phyloP scores from a whole-genome alignment of 2,888 invertebrate genomes.

The Colletes collaris region DNA sequence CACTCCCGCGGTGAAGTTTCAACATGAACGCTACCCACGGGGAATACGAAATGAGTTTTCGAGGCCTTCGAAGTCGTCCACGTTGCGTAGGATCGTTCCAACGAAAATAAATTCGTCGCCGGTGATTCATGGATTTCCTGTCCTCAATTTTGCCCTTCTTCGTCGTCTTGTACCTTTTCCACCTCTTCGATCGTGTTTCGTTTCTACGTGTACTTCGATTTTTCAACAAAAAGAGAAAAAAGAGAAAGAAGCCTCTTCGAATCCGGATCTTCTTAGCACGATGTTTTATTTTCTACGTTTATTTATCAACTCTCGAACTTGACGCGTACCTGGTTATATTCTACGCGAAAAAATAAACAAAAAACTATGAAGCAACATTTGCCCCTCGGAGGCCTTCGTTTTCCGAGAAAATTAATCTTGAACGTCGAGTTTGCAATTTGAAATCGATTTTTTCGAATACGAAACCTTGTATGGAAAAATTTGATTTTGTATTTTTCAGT shows the following conservation, averaged over 20 bases:
- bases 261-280: too few relatives aligned
- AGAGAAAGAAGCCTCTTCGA: too few relatives aligned
- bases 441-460: not conserved
- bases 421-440: not conserved
- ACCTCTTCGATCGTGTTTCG: not conserved
- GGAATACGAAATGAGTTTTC: constrained; percentile 53
- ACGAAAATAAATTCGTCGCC: constrained; percentile 54
- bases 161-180: constrained; percentile 3
- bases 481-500: too few relatives aligned
- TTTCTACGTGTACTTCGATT: too few relatives aligned
- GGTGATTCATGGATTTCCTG: constrained; percentile 57
- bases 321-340: not conserved
- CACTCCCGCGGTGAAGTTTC: constrained; percentile 29
- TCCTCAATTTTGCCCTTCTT: constrained; percentile 27
- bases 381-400: not conserved
- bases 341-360: not conserved
- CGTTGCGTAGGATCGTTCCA: constrained; percentile 56
- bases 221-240: too few relatives aligned
- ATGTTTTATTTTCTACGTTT: too few relatives aligned
- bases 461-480: not conserved
- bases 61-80: constrained; percentile 52
- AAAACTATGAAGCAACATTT: not conserved
- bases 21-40: constrained; percentile 22
- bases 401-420: not conserved
- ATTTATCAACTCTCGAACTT: too few relatives aligned